phyloP scores from a whole-genome alignment of 1,140 invertebrate species.

The Eumaeus atala region DNA sequence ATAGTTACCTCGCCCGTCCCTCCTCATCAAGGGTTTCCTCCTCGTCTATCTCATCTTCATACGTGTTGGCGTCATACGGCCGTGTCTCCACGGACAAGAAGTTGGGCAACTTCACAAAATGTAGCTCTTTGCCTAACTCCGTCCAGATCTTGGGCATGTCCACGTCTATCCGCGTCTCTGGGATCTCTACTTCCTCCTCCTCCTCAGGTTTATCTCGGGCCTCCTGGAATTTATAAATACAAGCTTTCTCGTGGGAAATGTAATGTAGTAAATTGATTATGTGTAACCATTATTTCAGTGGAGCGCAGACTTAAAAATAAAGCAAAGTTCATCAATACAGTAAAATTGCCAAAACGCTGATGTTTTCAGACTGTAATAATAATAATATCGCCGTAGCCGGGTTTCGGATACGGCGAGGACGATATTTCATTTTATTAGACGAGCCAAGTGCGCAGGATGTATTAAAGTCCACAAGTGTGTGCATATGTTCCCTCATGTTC shows the following conservation, averaged over 20 bases:
- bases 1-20: slow-evolving; percentile 85
- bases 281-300: no score
- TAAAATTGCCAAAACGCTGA: no score
- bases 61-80: slow-evolving; percentile 95
- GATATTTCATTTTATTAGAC: no score
- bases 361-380: no score
- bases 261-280: no score
- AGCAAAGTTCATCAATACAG: no score
- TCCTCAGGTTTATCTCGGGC: slow-evolving; percentile 77
- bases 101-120: slow-evolving; percentile 96
- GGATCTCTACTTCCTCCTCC: slow-evolving; percentile 84
- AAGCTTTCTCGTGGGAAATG: not conserved
- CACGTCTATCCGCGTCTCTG: slow-evolving; percentile 96
- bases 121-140: slow-evolving; percentile 92
- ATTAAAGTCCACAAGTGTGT: no score
- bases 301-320: no score
- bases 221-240: slow-evolving; percentile 28
- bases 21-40: slow-evolving; percentile 99
- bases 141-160: slow-evolving; percentile 96
- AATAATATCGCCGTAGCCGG: no score
- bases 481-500: no score
- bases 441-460: no score
- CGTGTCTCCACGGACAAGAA: slow-evolving; percentile 94
- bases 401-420: no score
- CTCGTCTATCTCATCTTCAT: slow-evolving; percentile 99